Evolutionary conservation across 2,797 vertebrate genomes (phyloP).

Genomic region (Salmo trutta): DNA sequence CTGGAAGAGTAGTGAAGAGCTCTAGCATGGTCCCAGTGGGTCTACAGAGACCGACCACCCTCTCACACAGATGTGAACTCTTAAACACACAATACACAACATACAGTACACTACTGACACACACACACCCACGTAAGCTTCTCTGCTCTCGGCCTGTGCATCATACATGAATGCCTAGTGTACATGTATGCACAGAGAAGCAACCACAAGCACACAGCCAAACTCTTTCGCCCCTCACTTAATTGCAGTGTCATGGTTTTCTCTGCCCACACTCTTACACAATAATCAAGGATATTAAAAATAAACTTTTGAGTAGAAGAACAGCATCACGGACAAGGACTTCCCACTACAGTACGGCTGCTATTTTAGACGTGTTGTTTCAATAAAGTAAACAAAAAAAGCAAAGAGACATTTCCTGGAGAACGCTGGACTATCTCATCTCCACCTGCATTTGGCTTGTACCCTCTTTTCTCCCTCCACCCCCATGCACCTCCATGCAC

Average conservation of each 20-base stretch:
- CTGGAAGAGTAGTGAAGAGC: conserved; percentile 63
- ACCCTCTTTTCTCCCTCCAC: conserved; percentile 8
- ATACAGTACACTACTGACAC: conserved; percentile 16
- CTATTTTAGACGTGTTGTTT: conserved; percentile 77
- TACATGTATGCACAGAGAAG: conserved; percentile 73
- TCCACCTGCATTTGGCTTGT: conserved; percentile 48
- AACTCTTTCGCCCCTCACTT: conserved; percentile 54
- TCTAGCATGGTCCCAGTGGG: conserved; percentile 69
- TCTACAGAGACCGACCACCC: conserved; percentile 61
- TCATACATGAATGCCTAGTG: conserved; percentile 68
- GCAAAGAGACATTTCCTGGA: conserved; percentile 50
- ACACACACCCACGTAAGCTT: conserved; percentile 53
- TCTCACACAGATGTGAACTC: conserved; percentile 59
- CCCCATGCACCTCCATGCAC: not conserved
- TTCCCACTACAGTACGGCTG: conserved; percentile 60
- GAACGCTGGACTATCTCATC: conserved; percentile 60
- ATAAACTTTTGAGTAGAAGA: conserved; percentile 56
- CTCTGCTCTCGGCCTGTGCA: conserved; percentile 51
- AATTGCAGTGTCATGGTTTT: conserved; percentile 68
- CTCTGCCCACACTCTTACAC: conserved; percentile 60
- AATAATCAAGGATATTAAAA: conserved; percentile 38
- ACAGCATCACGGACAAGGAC: conserved; percentile 56
- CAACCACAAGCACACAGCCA: conserved; percentile 89
- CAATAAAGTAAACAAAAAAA: conserved; percentile 48
- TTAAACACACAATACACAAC: conserved; percentile 47